These are phyloP conservation scores for Lithosia quadra DNA, from an alignment of 2,888 invertebrate genomes.

Conservation along the genomic window DNA sequence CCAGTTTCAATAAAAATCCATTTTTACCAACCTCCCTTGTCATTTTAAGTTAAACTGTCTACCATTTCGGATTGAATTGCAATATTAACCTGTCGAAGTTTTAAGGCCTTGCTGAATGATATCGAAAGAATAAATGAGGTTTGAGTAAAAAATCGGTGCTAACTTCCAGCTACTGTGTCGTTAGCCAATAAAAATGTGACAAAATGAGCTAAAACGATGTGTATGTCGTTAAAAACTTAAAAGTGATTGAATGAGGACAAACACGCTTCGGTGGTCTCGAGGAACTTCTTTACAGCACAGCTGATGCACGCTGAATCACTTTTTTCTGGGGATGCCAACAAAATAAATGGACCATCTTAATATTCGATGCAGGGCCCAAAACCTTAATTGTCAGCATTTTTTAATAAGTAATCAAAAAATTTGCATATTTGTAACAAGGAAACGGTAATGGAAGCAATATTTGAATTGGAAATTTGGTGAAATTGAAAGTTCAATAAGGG, in stretches of 20 bases:
- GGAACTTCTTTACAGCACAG: slow-evolving; percentile 50
- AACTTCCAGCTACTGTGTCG: slow-evolving; percentile 31
- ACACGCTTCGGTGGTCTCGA: slow-evolving; percentile 56
- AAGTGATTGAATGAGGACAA: slow-evolving; percentile 69
- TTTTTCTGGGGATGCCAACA: slow-evolving; percentile 54
- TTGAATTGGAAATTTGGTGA: slow-evolving; percentile 23
- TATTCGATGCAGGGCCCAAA: slow-evolving; percentile 37
- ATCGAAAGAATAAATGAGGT: slow-evolving; percentile 27
- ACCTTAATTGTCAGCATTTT: not conserved
- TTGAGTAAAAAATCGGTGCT: slow-evolving; percentile 13
- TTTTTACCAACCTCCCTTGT: slow-evolving; percentile 34
- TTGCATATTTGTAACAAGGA: slow-evolving; percentile 24
- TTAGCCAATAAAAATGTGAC: slow-evolving; percentile 43
- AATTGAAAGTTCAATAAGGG: slow-evolving; percentile 28
- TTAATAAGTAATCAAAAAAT: slow-evolving; percentile 12
- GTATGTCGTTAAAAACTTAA: slow-evolving; percentile 63
- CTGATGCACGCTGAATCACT: slow-evolving; percentile 58
- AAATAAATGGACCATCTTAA: slow-evolving; percentile 52
- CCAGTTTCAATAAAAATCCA: slow-evolving; percentile 44
- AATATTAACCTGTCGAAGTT: slow-evolving; percentile 40
- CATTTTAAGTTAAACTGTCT: slow-evolving; percentile 38
- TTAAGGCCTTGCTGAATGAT: slow-evolving; percentile 35
- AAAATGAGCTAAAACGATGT: slow-evolving; percentile 58
- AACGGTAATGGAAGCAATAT: slow-evolving; percentile 23
- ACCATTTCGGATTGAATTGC: slow-evolving; percentile 38